These are phyloP conservation scores for Neoitamus cyanurus DNA, from an alignment of 2,888 invertebrate species.

Conservation along the genomic window DNA sequence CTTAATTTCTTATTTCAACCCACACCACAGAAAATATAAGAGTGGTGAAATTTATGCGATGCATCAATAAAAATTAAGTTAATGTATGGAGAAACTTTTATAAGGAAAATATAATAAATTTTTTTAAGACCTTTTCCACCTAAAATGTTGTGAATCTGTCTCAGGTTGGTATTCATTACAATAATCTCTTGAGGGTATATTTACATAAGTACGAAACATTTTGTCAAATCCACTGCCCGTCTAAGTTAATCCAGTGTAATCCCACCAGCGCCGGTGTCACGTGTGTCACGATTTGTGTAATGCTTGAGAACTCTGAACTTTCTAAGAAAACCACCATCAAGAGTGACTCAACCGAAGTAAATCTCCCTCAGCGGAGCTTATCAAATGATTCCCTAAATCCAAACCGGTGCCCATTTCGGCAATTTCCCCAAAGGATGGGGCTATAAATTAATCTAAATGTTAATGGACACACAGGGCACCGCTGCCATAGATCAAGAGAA, in stretches of 20 bases:
- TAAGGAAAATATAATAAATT: neutral
- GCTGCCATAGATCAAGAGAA: neutral
- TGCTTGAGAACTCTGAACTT: neutral
- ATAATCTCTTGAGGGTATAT: neutral
- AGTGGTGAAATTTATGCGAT: too few relatives aligned
- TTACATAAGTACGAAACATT: neutral
- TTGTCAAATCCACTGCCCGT: neutral
- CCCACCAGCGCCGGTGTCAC: neutral
- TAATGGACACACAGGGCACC: conserved; percentile 23
- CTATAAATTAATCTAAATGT: conserved; percentile 14
- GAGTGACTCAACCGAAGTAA: neutral
- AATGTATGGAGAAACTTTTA: neutral
- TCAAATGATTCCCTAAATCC: conserved; percentile 11
- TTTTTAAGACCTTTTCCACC: neutral
- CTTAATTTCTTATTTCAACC: too few relatives aligned
- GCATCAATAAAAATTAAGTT: too few relatives aligned
- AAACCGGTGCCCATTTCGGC: neutral
- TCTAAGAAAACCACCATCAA: neutral
- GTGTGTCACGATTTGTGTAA: neutral
- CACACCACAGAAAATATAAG: too few relatives aligned
- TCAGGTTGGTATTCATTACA: neutral
- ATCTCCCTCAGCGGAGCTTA: neutral
- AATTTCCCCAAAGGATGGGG: neutral
- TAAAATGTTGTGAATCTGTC: neutral
- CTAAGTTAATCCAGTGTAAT: neutral